Conservation (phyloP, 2,113 vertebrate species). For the Hipposideros armiger region DNA sequence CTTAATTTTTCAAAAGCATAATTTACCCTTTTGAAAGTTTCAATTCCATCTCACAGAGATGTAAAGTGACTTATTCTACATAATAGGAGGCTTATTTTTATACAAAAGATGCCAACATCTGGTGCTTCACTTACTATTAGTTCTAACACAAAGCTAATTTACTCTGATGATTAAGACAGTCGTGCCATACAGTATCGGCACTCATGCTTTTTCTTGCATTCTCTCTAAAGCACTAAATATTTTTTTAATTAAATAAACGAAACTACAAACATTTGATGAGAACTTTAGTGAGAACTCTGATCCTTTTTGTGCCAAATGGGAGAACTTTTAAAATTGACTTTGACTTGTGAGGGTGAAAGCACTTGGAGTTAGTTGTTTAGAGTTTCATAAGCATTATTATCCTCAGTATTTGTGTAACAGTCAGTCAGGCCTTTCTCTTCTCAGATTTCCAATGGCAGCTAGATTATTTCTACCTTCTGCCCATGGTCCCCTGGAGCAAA, state of each 20-base stretch:
- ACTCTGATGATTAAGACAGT: conserved; percentile 56
- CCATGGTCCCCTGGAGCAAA: not conserved
- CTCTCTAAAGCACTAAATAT: conserved; percentile 17
- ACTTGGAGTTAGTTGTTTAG: not conserved
- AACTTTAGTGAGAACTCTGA: not conserved
- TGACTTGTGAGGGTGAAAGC: conserved; percentile 11
- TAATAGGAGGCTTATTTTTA: conserved; percentile 19
- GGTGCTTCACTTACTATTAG: conserved; percentile 61
- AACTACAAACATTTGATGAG: not conserved
- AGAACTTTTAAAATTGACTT: not conserved
- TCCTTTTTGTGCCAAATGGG: not conserved
- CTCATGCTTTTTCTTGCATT: not conserved
- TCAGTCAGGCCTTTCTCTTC: not conserved
- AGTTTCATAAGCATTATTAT: not conserved
- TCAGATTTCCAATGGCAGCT: conserved; percentile 6
- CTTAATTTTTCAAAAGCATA: conserved; percentile 63
- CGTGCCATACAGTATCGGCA: not conserved
- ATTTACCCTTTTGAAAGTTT: conserved; percentile 69
- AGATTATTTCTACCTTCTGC: conserved; percentile 28
- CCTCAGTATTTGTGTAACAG: not conserved
- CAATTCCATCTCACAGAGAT: conserved; percentile 48
- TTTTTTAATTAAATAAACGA: not conserved
- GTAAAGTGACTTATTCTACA: conserved; percentile 64
- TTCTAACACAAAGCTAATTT: conserved; percentile 75
- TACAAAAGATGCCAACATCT: conserved; percentile 54